Evolutionary conservation across 2,888 invertebrate species (phyloP).

Genomic region (Tenthredo mesomela): DNA sequence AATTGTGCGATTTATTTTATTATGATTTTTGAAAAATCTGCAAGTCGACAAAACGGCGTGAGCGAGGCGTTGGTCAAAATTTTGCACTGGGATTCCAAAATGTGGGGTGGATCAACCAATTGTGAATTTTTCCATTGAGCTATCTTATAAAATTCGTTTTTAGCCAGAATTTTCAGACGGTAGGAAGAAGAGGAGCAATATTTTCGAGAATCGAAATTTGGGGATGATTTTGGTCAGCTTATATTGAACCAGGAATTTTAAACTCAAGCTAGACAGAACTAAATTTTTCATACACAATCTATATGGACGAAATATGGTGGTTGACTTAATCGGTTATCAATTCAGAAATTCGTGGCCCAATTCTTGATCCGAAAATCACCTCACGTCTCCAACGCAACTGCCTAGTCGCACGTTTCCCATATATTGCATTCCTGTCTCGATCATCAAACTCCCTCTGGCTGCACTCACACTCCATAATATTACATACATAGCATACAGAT

Average conservation of each 20-base stretch:
- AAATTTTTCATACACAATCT: background rate
- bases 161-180: no score
- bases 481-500: background rate
- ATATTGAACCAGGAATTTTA: background rate
- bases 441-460: background rate
- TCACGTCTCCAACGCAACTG: background rate
- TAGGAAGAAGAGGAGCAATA: background rate
- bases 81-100: no score
- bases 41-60: no score
- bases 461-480: background rate
- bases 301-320: background rate
- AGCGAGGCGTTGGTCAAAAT: no score
- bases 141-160: no score
- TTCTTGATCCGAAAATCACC: background rate
- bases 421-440: conserved; percentile 24
- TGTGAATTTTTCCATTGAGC: no score
- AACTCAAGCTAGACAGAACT: background rate
- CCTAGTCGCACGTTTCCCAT: conserved; percentile 27
- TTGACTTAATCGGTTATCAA: background rate
- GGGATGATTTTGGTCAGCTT: no score
- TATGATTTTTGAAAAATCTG: no score
- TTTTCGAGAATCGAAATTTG: background rate
- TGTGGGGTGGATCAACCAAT: no score
- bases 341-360: conserved; percentile 21
- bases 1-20: no score